A percentile compares a stretch with the other conserved stretches of the same genome.
Evolutionary conservation across 1,140 invertebrate species (phyloP).

Genomic region (Rhysida immarginata): DNA sequence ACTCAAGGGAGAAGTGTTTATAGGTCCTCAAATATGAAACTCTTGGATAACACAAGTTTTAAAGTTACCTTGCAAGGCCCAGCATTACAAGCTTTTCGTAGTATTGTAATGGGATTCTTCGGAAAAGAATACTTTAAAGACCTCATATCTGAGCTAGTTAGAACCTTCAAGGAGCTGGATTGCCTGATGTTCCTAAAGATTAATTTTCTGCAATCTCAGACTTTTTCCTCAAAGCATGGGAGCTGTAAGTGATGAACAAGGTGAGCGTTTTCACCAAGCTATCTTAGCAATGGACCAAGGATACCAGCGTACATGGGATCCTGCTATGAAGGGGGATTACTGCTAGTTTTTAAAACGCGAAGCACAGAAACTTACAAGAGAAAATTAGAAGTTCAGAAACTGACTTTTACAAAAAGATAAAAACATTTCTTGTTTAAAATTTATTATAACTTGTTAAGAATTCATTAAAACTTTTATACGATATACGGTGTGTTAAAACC

Average conservation of each 20-base stretch:
- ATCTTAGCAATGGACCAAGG: slow-evolving; percentile 18
- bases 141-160: neutral
- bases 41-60: slow-evolving; percentile 6
- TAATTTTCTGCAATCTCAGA: slow-evolving; percentile 26
- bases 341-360: no score
- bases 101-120: no score
- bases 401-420: no score
- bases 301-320: slow-evolving; percentile 14
- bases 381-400: no score
- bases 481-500: no score
- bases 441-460: no score
- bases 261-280: slow-evolving; percentile 29
- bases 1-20: slow-evolving; percentile 14
- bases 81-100: no score
- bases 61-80: no score
- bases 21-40: slow-evolving; percentile 16
- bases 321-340: no score
- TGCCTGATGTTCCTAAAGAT: slow-evolving; percentile 21
- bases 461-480: no score
- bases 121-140: neutral
- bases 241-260: slow-evolving; percentile 21
- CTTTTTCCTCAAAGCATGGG: slow-evolving; percentile 19
- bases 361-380: no score
- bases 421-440: no score
- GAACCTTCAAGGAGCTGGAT: neutral